Evolutionary conservation across 2,888 invertebrate species (phyloP).

Genomic region (Nomada fabriciana): DNA sequence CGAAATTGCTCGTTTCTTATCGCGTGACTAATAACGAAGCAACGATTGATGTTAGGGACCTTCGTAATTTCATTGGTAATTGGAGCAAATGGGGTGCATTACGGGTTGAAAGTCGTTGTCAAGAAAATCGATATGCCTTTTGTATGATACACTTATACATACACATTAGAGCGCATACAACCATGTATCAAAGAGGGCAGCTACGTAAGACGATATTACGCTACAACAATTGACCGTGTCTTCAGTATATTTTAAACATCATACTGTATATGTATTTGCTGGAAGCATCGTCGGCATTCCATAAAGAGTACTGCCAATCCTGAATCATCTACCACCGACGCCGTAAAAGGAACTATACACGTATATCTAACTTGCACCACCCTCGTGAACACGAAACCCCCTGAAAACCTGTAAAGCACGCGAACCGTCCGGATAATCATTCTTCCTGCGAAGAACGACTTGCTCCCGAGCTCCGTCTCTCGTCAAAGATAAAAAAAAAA

Average conservation of each 20-base stretch:
- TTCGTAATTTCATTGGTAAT: conserved; percentile 60
- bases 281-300: conserved; percentile 33
- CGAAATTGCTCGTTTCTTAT: conserved; percentile 59
- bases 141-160: neutral
- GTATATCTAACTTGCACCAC: conserved; percentile 50
- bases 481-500: conserved; percentile 67
- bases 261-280: conserved; percentile 31
- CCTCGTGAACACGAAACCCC: conserved; percentile 61
- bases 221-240: conserved; percentile 25
- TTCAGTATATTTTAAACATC: conserved; percentile 42
- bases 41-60: conserved; percentile 38
- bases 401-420: conserved; percentile 72
- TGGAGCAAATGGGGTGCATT: conserved; percentile 42
- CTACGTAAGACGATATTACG: conserved; percentile 25
- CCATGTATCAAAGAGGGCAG: conserved; percentile 10
- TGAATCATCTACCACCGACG: conserved; percentile 42
- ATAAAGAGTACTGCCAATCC: conserved; percentile 39
- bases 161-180: neutral
- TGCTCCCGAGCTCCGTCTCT: conserved; percentile 61
- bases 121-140: conserved; percentile 58
- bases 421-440: conserved; percentile 69
- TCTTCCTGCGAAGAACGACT: conserved; percentile 64
- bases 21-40: conserved; percentile 68
- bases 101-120: conserved; percentile 26
- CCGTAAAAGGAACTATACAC: conserved; percentile 61